Conservation (phyloP, 1,140 invertebrate genomes). For the Eriosoma lanigerum region DNA sequence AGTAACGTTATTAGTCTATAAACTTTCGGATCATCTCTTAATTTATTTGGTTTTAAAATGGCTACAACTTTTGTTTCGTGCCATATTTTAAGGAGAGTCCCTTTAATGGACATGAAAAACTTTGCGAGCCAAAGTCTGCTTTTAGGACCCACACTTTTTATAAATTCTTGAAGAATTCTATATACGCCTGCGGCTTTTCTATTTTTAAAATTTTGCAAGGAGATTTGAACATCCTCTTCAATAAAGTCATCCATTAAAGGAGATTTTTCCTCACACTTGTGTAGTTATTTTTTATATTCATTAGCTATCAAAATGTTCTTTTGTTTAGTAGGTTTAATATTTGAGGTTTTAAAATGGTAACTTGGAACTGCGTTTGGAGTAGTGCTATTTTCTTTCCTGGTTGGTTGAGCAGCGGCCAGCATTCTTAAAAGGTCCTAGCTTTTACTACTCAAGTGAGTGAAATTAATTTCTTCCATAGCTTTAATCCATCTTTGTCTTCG, state of each 20-base stretch:
- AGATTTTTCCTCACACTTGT: not conserved
- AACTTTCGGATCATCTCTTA: not conserved
- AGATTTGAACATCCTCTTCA: not conserved
- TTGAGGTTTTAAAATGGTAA: not conserved
- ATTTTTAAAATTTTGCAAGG: constrained; percentile 22
- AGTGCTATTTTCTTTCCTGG: not conserved
- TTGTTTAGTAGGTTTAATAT: not conserved
- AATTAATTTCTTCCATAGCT: not conserved
- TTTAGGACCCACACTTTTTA: not conserved
- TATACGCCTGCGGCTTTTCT: not conserved
- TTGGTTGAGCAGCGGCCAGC: not conserved
- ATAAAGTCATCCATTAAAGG: constrained; percentile 11
- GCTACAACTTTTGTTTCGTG: constrained; percentile 1
- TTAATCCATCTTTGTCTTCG: not conserved
- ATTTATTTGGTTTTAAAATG: not conserved
- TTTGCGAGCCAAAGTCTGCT: constrained; percentile 11
- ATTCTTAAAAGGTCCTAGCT: not conserved
- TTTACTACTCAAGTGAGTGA: not conserved
- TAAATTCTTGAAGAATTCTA: constrained; percentile 16
- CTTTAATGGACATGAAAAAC: constrained; percentile 6
- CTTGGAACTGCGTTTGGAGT: not conserved
- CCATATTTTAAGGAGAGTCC: constrained; percentile 1
- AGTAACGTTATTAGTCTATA: constrained; percentile 15
- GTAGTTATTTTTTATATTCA: not conserved
- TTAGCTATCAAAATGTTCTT: not conserved